phyloP scores from a whole-genome alignment of 1,140 invertebrate genomes.

The Eriosoma lanigerum region DNA sequence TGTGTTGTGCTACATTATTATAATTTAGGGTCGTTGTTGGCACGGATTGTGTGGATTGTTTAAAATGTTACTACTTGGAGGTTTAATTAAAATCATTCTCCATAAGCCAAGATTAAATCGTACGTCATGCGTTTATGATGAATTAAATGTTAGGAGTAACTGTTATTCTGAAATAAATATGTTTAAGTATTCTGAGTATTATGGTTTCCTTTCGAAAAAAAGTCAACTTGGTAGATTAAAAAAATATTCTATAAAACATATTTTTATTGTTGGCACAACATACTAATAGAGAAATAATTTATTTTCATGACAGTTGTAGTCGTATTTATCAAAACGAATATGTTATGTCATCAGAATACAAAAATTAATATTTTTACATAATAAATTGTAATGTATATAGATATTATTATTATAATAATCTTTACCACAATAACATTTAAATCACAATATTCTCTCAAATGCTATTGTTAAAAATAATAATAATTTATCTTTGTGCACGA shows the following conservation, averaged over 20 bases:
- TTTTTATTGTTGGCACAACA: no score
- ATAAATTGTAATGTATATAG: no score
- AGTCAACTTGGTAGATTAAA: background rate
- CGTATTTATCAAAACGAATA: no score
- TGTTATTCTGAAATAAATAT: background rate
- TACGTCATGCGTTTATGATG: slow-evolving; percentile 6
- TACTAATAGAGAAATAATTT: no score
- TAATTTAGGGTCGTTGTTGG: background rate
- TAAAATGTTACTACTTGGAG: background rate
- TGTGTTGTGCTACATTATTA: background rate
- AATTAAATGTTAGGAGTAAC: background rate
- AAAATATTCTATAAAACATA: background rate
- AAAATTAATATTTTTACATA: no score
- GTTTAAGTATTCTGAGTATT: background rate
- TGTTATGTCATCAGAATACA: no score
- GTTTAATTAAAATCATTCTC: slow-evolving; percentile 34
- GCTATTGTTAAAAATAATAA: no score
- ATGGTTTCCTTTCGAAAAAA: background rate
- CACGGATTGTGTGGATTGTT: background rate
- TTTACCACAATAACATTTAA: no score
- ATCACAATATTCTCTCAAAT: no score
- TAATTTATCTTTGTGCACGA: no score
- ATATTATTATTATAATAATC: no score
- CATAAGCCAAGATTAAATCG: slow-evolving; percentile 20
- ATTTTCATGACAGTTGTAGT: no score